phyloP scores from a whole-genome alignment of 2,888 invertebrate genomes.

The Asteroscopus sphinx region DNA sequence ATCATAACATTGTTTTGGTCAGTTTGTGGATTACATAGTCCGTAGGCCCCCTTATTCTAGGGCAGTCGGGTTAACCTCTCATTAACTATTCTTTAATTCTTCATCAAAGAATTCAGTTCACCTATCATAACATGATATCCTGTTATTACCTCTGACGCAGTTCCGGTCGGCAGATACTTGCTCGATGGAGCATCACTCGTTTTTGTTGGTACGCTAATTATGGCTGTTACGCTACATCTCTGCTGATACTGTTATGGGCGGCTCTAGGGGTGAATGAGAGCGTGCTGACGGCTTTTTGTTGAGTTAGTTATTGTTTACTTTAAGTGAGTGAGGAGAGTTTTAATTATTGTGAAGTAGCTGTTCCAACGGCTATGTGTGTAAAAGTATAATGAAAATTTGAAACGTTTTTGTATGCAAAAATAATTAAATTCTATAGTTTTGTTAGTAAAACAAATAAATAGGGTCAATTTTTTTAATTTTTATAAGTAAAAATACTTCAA shows the following conservation, averaged over 20 bases:
- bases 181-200: constrained; percentile 71
- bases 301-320: constrained; percentile 14
- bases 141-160: constrained; percentile 46
- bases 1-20: too few relatives aligned
- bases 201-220: constrained; percentile 67
- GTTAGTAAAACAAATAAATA: too few relatives aligned
- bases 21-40: too few relatives aligned
- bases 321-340: not conserved
- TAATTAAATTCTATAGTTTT: too few relatives aligned
- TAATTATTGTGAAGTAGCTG: not conserved
- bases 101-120: constrained; percentile 10
- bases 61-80: too few relatives aligned
- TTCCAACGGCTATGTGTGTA: too few relatives aligned
- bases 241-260: constrained; percentile 62
- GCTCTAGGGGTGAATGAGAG: constrained; percentile 69
- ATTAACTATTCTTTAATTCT: constrained; percentile 24
- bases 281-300: constrained; percentile 53
- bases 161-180: constrained; percentile 57
- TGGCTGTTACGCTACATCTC: constrained; percentile 68
- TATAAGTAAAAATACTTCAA: too few relatives aligned
- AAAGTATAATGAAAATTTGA: too few relatives aligned
- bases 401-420: too few relatives aligned
- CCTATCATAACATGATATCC: constrained; percentile 25
- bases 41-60: too few relatives aligned
- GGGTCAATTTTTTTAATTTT: too few relatives aligned